Base-by-base conservation (phyloP, 1,140 invertebrate genomes). In the Tetragnatha versicolor region DNA sequence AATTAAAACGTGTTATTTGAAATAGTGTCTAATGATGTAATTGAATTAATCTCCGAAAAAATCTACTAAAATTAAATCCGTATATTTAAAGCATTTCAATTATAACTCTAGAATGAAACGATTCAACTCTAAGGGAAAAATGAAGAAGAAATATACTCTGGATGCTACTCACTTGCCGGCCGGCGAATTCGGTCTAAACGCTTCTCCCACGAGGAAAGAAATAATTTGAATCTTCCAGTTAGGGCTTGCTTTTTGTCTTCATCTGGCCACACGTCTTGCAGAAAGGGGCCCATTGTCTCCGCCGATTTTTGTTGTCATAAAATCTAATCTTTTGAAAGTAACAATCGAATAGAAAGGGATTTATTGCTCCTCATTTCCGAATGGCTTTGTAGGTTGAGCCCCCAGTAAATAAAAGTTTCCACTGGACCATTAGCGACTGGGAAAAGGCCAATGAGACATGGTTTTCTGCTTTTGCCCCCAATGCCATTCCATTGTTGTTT, bases 241-340 rank as follows among this genome's bases (percentile, higher is more conserved):
- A 58, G 29, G 20, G 55, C 69, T 72, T 72, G 51, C 51, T 58
- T 72, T 72, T 72, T 72, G 49, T 55, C 45, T 72, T 20, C 47
- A 31, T 22, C 66, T n/a, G 33, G 5, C 55, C 53, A 55, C 39
- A 35, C 25, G 42, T 75, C 72, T 75, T 75, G 63, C 72, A 61
- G 55, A 75, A 75, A 27, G 14, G 25, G 22, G 39, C 53, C 69
- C 45, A 75, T 75, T 75, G 72, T 75, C 51, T 63, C 25, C 39
- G 45, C 53, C 33, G 66, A 69, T 69, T 73, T n/a, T 60, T 60
- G 69, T 60, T 73, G 69, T 45, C 49, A 75, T 75, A 75, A 75
- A 75, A 61, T 29, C 27, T 63, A 75, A 61, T 75, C 61, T 63
- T 75, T 63, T 75, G 55, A 75, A 75, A 75, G 72, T 75, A 75